These are phyloP conservation scores for Plebejus argus DNA, from an alignment of 2,888 invertebrate species.

Conservation along the genomic window DNA sequence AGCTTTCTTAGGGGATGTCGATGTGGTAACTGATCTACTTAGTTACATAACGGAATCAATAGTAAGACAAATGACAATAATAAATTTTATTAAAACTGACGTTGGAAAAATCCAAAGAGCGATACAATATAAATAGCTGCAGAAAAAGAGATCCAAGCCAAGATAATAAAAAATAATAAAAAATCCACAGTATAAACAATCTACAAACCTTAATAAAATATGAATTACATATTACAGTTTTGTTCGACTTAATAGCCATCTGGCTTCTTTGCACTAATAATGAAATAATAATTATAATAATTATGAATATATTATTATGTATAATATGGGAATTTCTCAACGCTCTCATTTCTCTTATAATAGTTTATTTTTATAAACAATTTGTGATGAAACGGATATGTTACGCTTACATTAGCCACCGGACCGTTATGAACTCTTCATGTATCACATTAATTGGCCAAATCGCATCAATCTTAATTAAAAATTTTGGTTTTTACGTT, in stretches of 20 bases:
- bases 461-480: conserved; percentile 57
- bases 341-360: conserved; percentile 27
- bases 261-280: conserved; percentile 21
- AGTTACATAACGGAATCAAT: background rate
- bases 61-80: background rate
- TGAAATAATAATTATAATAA: conserved; percentile 13
- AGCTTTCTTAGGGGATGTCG: conserved; percentile 12
- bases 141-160: background rate
- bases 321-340: conserved; percentile 25
- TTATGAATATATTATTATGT: background rate
- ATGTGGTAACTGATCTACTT: background rate
- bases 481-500: conserved; percentile 51
- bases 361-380: conserved; percentile 25
- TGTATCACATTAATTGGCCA: conserved; percentile 56
- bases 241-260: conserved; percentile 10
- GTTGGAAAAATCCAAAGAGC: background rate
- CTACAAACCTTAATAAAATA: conserved; percentile 20
- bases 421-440: conserved; percentile 48
- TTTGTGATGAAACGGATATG: conserved; percentile 51
- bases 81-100: background rate
- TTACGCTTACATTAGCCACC: conserved; percentile 48
- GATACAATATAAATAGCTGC: background rate
- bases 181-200: background rate
- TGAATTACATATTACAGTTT: conserved; percentile 26
- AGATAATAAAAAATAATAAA: background rate